Evolutionary conservation across 2,113 vertebrate species (phyloP), one percentile per base, ranked within the genome.

Genomic region (Myxocyprinus asiaticus): DNA sequence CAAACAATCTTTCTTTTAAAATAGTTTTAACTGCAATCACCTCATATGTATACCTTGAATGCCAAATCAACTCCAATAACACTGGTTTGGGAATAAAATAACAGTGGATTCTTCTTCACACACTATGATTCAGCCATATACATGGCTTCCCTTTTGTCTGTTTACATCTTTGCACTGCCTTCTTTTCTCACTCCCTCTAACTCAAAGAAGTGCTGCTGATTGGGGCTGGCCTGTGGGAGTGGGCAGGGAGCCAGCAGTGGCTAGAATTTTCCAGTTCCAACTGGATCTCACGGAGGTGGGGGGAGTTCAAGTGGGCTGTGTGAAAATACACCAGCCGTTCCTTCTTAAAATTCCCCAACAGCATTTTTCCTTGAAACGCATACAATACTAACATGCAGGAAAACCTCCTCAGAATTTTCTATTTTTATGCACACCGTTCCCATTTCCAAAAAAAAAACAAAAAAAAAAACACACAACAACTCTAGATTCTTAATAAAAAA

Each of bases 221-320:
- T 77, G 88, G 90, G 90, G 87, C 85, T 91, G 89, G 92, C 91
- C 91, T 93, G 85, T 91, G 88, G 91, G 90, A 94, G 93, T 91
- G 93, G 95, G 95, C 91, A 94, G 73, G 82, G 86, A 89, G 92
- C 96, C 95, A 95, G 93, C 83, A 89, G 85, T 88, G 92, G 92
- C 95, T 91, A 94, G 95, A 92, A 93, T 91, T 93, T 92, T 97
- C 96, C 95, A 95, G 96, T 94, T 95, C 91, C 92, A 93, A 94
- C 95, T 94, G 91, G 95, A 93, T 94, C 92, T 91, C 87, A 88
- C 88, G 85, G 89, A 86, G 90, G 88, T 82, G 88, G 84, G 90
- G 77, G 88, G 83, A 88, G 86, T 76, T 85, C 82, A 92, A 89
- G 89, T 89, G 89, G 90, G 86, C 89, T 90, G 87, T 87, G 89